phyloP scores from a whole-genome alignment of 2,797 vertebrate genomes.

The Acestrorhynchus altus region DNA sequence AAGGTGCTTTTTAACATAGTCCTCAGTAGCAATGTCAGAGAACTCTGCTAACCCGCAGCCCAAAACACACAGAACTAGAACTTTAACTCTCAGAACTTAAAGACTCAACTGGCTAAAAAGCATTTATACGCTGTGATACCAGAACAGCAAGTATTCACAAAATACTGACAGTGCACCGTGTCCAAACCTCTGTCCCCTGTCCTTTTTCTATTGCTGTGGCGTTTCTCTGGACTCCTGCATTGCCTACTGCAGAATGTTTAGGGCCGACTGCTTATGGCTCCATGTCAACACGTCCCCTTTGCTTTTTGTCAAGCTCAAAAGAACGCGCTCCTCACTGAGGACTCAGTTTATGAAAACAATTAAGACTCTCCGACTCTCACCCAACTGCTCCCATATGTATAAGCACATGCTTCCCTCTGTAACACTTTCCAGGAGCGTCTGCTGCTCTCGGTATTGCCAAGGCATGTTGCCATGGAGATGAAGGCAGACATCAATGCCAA shows the following conservation, averaged over 20 bases:
- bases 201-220: background rate
- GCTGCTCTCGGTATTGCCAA: slow-evolving; percentile 95
- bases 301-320: background rate
- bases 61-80: no score
- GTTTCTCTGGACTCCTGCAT: slow-evolving; percentile 8
- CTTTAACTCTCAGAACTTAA: no score
- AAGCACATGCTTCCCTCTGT: slow-evolving; percentile 33
- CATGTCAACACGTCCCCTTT: slow-evolving; percentile 10
- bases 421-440: slow-evolving; percentile 88
- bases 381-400: slow-evolving; percentile 23
- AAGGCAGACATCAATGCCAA: slow-evolving; percentile 99
- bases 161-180: no score
- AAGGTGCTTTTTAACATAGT: no score
- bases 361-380: background rate
- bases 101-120: no score
- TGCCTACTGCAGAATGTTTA: background rate
- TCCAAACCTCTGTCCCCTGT: no score
- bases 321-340: background rate
- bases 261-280: slow-evolving; percentile 23
- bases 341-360: slow-evolving; percentile 24
- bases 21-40: no score
- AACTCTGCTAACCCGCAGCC: no score
- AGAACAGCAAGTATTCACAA: no score
- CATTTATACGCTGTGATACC: no score
- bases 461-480: slow-evolving; percentile 99